Evolutionary conservation across 2,888 invertebrate species (phyloP).

Genomic region (Neuroscelio doddi): DNA sequence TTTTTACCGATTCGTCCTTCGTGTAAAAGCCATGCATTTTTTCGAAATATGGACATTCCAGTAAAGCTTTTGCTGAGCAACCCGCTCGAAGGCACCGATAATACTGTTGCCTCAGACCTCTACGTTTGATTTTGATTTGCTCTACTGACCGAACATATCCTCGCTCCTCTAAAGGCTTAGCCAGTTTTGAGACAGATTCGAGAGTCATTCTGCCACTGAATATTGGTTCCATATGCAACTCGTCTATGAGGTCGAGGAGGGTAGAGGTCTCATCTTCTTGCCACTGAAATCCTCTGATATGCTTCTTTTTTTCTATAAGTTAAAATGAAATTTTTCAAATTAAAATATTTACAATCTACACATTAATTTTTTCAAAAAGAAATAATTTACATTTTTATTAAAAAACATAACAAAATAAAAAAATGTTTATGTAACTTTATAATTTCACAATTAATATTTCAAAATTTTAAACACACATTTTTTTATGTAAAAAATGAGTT

Average conservation of each 20-base stretch:
- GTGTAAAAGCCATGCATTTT: conserved; percentile 41
- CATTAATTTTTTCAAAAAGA: too few species aligned
- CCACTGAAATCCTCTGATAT: conserved; percentile 46
- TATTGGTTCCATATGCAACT: conserved; percentile 42
- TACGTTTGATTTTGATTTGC: conserved; percentile 54
- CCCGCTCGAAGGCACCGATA: conserved; percentile 46
- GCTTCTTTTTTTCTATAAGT: conserved; percentile 36
- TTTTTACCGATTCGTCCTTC: background rate
- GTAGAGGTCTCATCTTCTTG: conserved; percentile 48
- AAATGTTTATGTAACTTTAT: too few species aligned
- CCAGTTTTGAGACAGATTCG: conserved; percentile 46
- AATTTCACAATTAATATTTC: too few species aligned
- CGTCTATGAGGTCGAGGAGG: conserved; percentile 46
- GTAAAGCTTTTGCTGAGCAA: conserved; percentile 33
- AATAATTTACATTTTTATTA: too few species aligned
- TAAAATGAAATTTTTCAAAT: too few species aligned
- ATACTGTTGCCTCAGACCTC: conserved; percentile 49
- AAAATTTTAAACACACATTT: too few species aligned
- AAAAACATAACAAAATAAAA: too few species aligned
- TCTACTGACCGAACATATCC: conserved; percentile 48
- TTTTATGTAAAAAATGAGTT: too few species aligned
- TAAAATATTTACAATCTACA: too few species aligned
- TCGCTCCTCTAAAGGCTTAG: conserved; percentile 36
- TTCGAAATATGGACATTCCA: conserved; percentile 52
- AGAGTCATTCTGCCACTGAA: conserved; percentile 50